These are phyloP conservation scores for Bovichtus diacanthus DNA, from an alignment of 2,797 vertebrate genomes.

Conservation along the genomic window DNA sequence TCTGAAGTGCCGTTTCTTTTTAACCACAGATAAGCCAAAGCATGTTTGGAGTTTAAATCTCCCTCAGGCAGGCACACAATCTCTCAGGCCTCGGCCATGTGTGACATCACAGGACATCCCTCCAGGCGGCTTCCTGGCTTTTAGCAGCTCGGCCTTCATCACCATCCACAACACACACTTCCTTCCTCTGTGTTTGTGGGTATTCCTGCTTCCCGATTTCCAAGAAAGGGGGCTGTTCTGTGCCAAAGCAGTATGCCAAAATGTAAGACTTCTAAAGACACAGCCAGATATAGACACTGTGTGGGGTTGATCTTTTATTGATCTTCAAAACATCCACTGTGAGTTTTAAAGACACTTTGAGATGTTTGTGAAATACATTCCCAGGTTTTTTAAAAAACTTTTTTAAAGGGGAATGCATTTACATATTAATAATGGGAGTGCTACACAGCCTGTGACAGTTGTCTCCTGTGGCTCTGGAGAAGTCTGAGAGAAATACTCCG, in stretches of 20 bases:
- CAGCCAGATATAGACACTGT: not conserved
- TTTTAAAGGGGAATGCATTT: not conserved
- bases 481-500: not conserved
- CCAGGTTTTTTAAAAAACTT: not conserved
- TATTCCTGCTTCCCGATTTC: slow-evolving; percentile 59
- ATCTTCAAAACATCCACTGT: not conserved
- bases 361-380: not conserved
- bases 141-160: slow-evolving; percentile 62
- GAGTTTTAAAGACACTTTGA: not conserved
- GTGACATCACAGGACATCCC: slow-evolving; percentile 66
- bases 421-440: not conserved
- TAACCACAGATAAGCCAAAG: slow-evolving; percentile 15
- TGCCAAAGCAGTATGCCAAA: slow-evolving; percentile 11
- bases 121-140: slow-evolving; percentile 70
- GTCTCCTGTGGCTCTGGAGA: no score
- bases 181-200: slow-evolving; percentile 58
- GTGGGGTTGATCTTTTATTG: no score
- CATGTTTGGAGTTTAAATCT: slow-evolving; percentile 22
- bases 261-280: slow-evolving; percentile 27
- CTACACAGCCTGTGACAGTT: no score
- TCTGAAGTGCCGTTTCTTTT: not conserved
- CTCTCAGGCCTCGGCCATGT: slow-evolving; percentile 34
- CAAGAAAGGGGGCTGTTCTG: slow-evolving; percentile 46
- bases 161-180: slow-evolving; percentile 57
- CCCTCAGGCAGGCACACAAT: not conserved